Evolutionary conservation across 1,140 invertebrate species (phyloP).

Genomic region (Heliconius eleuchia): DNA sequence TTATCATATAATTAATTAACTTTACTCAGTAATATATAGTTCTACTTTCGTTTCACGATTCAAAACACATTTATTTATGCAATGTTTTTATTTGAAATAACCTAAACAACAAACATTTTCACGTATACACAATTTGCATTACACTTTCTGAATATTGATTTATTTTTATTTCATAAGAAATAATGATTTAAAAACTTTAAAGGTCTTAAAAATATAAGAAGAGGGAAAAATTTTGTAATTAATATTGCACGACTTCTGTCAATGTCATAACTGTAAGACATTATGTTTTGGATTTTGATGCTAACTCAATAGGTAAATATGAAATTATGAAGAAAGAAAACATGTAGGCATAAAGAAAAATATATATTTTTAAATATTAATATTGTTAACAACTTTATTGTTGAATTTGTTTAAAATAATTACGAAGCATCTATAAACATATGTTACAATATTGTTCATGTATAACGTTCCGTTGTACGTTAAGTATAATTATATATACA

Average conservation of each 20-base stretch:
- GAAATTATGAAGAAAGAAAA: not conserved
- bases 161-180: not conserved
- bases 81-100: slow-evolving; percentile 29
- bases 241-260: slow-evolving; percentile 22
- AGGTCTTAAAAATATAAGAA: not conserved
- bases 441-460: not conserved
- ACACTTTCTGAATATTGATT: not conserved
- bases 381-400: too few relatives aligned
- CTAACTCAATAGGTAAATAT: not conserved
- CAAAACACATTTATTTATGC: slow-evolving; percentile 19
- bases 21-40: not conserved
- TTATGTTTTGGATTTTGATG: not conserved
- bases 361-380: not conserved
- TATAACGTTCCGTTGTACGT: slow-evolving; percentile 2
- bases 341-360: not conserved
- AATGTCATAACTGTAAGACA: slow-evolving; percentile 16
- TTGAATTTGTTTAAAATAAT: not conserved
- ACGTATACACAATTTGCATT: not conserved
- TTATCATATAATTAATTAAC: slow-evolving; percentile 38
- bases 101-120: slow-evolving; percentile 10
- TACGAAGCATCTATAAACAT: not conserved
- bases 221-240: slow-evolving; percentile 19
- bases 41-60: slow-evolving; percentile 1
- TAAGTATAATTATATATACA: too few relatives aligned
- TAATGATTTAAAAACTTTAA: not conserved